Conservation (phyloP, 2,113 vertebrate species). For the Oenanthe melanoleuca region DNA sequence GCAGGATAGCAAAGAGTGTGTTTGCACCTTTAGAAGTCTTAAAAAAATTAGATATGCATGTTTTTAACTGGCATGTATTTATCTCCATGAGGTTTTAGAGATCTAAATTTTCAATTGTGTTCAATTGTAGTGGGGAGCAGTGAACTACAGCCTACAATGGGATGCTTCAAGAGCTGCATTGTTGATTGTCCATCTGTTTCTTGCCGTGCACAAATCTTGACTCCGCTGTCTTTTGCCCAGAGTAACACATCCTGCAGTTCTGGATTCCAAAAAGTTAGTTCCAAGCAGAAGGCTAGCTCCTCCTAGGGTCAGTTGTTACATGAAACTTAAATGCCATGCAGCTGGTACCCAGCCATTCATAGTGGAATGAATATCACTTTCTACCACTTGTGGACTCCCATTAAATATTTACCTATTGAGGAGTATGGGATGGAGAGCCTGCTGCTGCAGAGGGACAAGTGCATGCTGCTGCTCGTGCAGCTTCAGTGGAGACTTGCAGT, state of each 20-base stretch:
- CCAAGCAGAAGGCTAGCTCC: not conserved
- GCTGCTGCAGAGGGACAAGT: not conserved
- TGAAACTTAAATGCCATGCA: not conserved
- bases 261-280: not conserved
- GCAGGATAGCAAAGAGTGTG: not conserved
- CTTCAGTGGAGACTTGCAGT: not conserved
- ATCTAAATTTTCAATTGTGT: not conserved
- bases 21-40: not conserved
- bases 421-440: not conserved
- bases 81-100: not conserved
- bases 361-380: not conserved
- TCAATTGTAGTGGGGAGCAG: not conserved
- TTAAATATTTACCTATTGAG: not conserved
- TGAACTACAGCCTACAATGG: not conserved
- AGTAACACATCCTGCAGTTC: not conserved
- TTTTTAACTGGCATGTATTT: not conserved
- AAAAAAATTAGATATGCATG: not conserved
- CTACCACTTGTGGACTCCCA: not conserved
- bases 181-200: not conserved
- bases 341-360: not conserved
- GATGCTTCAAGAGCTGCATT: not conserved
- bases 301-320: accelerated
- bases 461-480: accelerated
- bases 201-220: not conserved
- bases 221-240: not conserved